Evolutionary conservation across 2,797 vertebrate species (phyloP), one percentile per base, ranked within the genome.

Genomic region (Avahi laniger): DNA sequence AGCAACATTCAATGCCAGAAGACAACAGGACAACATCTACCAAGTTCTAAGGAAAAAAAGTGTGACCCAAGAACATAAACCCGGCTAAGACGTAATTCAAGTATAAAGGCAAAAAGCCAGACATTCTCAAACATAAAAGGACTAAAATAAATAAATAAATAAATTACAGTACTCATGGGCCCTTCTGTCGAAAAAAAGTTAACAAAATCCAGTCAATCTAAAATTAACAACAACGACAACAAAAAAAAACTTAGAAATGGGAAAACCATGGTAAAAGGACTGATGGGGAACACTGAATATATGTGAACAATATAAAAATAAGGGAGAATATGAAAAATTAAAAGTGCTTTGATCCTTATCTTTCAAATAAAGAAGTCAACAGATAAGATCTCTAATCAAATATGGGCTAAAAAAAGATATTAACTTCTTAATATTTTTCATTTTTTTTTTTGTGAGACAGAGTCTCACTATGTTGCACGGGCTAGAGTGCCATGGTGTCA

Each of bases 11-110:
- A 95, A 65, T 59, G 67, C 38, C 91, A 89, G 67, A 89, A 89
- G 96, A 89, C 88, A 91, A 93, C 18, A 70, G 67, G 79, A 73
- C 72, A 84, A 96, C 7, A 2, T 70, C 72, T 91, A 96, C 50
- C 76, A 88, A 96, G 69, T 89, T 95, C 89, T 89, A 95, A 89
- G 79, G 35, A 95, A 94, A 97, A 48, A 96, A 96, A 94, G 80
- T 92, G 52, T 90, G 85, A 96, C 61, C 84, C 67, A 89, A 95
- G 80, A 94, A 95, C 80, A 86, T 92, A 96, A 97, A 96, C 85
- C 88, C 41, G 82, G 61, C 75, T 69, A 92, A 38, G n/a, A 89
- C 26, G 41, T 61, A 82, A 54, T 89, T 82, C 81, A 89, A 94
- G 15, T 61, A 92, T 48, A 95, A 95, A 94, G 69, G 78, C 61